Conservation (phyloP, 64 coral and sea anemone species). For the Anthopleura sola region DNA sequence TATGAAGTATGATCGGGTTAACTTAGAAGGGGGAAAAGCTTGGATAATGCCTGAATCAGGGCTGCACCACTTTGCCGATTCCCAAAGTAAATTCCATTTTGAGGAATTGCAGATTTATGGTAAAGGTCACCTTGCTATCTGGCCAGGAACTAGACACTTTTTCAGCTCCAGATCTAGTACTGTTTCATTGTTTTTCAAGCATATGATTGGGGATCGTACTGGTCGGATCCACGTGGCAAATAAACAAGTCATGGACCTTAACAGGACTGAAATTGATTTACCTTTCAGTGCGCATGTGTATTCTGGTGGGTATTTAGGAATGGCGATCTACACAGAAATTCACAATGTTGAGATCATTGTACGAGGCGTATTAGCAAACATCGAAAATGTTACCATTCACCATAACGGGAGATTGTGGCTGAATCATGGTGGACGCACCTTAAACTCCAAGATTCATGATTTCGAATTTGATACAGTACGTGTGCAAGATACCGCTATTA, state of each 20-base stretch:
- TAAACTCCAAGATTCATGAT: constrained; percentile 40
- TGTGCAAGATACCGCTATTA: constrained; percentile 64
- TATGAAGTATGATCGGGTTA: constrained; percentile 68
- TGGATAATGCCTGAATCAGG: constrained; percentile 97
- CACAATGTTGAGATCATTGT: constrained; percentile 92
- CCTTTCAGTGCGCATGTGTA: constrained; percentile 92
- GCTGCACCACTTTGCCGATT: constrained; percentile 77
- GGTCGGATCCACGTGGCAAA: constrained; percentile 84
- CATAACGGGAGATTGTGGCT: constrained; percentile 79
- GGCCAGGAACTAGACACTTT: constrained; percentile 50
- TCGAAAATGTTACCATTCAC: constrained; percentile 81
- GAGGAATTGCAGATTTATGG: constrained; percentile 88
- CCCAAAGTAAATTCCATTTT: constrained; percentile 77
- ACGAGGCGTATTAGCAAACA: constrained; percentile 72
- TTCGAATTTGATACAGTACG: constrained; percentile 85
- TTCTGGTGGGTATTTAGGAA: constrained; percentile 73
- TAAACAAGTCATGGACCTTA: constrained; percentile 77
- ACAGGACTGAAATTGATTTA: constrained; percentile 82
- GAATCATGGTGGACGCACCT: constrained; percentile 69
- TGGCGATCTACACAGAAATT: constrained; percentile 62
- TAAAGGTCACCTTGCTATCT: constrained; percentile 72
- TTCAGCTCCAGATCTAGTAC: constrained; percentile 48
- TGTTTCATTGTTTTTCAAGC: constrained; percentile 79
- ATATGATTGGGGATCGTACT: constrained; percentile 91
- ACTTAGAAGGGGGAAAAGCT: constrained; percentile 80